These are phyloP conservation scores for Knipowitschia caucasica DNA, from an alignment of 2,797 vertebrate genomes.

Conservation along the genomic window DNA sequence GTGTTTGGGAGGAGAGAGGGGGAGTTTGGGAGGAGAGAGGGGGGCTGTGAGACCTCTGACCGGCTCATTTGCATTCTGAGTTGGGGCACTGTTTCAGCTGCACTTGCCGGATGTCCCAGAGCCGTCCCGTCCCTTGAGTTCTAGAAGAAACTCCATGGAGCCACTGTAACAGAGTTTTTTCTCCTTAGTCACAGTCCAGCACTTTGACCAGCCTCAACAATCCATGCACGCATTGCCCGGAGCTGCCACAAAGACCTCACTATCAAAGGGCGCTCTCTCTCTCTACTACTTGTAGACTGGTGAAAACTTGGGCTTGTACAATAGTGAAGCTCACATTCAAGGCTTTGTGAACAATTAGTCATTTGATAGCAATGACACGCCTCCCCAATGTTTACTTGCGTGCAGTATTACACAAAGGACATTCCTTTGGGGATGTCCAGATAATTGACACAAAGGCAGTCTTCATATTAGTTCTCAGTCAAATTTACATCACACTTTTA, in stretches of 20 bases:
- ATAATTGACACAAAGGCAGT: conserved; percentile 18
- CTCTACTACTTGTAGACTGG: conserved; percentile 23
- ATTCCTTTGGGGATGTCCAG: conserved; percentile 24
- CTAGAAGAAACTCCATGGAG: conserved; percentile 39
- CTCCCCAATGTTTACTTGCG: conserved; percentile 29
- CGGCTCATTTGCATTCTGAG: conserved; percentile 59
- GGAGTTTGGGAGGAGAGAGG: too few species aligned
- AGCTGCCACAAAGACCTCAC: conserved; percentile 56
- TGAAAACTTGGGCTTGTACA: conserved; percentile 24
- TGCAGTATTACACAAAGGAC: conserved; percentile 12
- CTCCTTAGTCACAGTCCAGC: conserved; percentile 49
- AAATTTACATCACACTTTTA: not conserved
- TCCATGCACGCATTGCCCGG: conserved; percentile 52
- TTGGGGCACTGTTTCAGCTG: conserved; percentile 43
- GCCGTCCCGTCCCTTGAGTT: conserved; percentile 6
- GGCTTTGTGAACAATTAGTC: conserved; percentile 38
- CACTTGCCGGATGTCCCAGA: conserved; percentile 56
- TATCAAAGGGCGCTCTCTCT: conserved; percentile 40
- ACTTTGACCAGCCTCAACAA: conserved; percentile 55
- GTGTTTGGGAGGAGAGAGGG: too few species aligned
- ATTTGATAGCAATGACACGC: conserved; percentile 39
- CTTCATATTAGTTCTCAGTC: conserved; percentile 18
- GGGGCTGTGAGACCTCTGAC: conserved; percentile 55
- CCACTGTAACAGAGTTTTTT: conserved; percentile 48
- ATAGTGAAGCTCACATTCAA: conserved; percentile 24